Evolutionary conservation across 2,797 vertebrate genomes (phyloP), one percentile per base, ranked within the genome.

Genomic region (Pagetopsis macropterus): DNA sequence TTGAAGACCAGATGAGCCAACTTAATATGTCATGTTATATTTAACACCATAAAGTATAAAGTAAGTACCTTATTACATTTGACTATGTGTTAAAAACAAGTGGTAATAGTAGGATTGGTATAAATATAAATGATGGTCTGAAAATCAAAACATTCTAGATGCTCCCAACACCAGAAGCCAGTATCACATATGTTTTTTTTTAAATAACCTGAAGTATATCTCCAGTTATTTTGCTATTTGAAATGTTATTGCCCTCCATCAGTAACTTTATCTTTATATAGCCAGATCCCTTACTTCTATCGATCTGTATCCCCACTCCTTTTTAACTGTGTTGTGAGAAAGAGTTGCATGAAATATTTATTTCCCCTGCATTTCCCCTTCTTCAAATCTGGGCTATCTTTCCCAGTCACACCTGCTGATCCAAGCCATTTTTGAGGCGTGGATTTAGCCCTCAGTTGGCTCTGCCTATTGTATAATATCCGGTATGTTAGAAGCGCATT

Each of bases 301-400:
- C 87, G 83, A 92, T 89, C 81, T 80, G 5, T 58, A 76, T 72
- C 68, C 65, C 10, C 46, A 37, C 62, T 67, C 57, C 43, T 62
- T 85, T 85, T 79, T 70, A 84, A 77, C 82, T 71, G 65, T 50
- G 82, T 60, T 65, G 71, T 70, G 76, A 72, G 63, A 77, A 87
- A 87, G 78, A 72, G 66, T 72, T 71, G 58, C 72, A 88, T 89
- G 49, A 87, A 90, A 91, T 83, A 90, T 90, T 82, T 84, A 91
- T 88, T 86, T 83, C 45, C 59, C 75, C 72, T 37, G 46, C 66
- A 75, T 78, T 62, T 64, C n/a, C 58, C 45, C 62, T 55, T 63
- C 70, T 72, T 71, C 33, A 84, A 82, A 88, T 81, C 58, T 44
- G 2, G 65, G 46, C 75, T 75, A 72, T 83, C 84, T 76, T 84